Evolutionary conservation across 35 echinoderm and acorn worm species (phyloP).

Genomic region (Diadema setosum): DNA sequence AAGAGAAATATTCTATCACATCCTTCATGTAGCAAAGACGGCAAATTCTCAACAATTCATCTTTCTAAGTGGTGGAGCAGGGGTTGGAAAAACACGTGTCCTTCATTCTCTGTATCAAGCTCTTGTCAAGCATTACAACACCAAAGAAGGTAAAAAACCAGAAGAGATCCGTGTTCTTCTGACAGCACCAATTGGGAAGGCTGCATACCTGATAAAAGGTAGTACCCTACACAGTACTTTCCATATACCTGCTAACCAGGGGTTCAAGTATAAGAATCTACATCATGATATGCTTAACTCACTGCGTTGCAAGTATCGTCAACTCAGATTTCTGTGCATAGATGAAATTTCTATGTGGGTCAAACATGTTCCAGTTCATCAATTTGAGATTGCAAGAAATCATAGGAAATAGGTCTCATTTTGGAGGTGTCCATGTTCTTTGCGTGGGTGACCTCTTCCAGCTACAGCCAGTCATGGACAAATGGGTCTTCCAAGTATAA

Average conservation of each 20-base stretch:
- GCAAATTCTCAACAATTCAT: not conserved
- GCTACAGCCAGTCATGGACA: constrained; percentile 27
- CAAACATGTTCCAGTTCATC: not conserved
- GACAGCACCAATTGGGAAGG: constrained; percentile 3
- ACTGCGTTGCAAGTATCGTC: not conserved
- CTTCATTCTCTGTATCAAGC: not conserved
- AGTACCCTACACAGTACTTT: not conserved
- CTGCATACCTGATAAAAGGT: constrained; percentile 6
- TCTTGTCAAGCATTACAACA: not conserved
- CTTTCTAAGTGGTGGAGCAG: constrained; percentile 20
- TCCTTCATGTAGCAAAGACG: not conserved
- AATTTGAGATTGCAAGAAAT: constrained; percentile 21
- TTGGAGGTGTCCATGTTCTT: constrained; percentile 25
- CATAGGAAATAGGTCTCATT: not conserved
- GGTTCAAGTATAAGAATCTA: not conserved
- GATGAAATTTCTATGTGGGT: too few relatives aligned
- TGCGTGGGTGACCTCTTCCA: constrained; percentile 40
- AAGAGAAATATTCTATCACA: constrained; percentile 16
- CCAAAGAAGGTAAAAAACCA: not conserved
- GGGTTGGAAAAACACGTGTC: not conserved
- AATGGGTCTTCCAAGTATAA: constrained; percentile 11
- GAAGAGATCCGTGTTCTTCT: not conserved
- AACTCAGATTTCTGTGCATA: not conserved
- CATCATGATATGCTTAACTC: not conserved
- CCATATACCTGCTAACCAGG: not conserved